A percentile compares a stretch with the other conserved stretches of the same genome.
phyloP scores from a whole-genome alignment of 2,888 invertebrate genomes.

The Pammene fasciana region DNA sequence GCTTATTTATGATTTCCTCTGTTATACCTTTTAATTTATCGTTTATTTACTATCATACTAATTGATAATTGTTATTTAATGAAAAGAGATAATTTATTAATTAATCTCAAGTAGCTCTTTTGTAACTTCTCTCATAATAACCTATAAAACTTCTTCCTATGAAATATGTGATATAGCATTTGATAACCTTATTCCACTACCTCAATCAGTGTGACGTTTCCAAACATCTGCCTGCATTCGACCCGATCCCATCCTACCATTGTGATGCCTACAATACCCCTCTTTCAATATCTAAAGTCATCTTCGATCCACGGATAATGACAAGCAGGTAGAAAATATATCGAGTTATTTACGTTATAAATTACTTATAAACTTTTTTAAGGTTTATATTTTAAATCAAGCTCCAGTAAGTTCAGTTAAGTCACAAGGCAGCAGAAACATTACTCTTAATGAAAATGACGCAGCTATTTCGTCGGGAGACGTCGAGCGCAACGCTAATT shows the following conservation, averaged over 20 bases:
- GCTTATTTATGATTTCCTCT: too few species aligned
- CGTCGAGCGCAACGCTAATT: conserved; percentile 40
- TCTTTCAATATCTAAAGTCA: conserved; percentile 48
- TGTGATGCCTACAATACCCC: conserved; percentile 48
- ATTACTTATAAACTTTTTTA: background rate
- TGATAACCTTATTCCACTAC: conserved; percentile 19
- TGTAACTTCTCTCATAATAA: too few species aligned
- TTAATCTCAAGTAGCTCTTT: too few species aligned
- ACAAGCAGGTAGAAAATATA: conserved; percentile 40
- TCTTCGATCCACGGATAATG: conserved; percentile 21
- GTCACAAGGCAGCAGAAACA: conserved; percentile 18
- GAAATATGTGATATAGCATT: too few species aligned
- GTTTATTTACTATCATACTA: too few species aligned
- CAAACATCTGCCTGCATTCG: conserved; percentile 52
- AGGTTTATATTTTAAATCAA: background rate
- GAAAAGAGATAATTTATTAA: too few species aligned
- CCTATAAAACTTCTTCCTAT: too few species aligned
- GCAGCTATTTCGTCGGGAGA: conserved; percentile 26
- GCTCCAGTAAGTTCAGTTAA: conserved; percentile 9
- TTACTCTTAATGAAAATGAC: conserved; percentile 37
- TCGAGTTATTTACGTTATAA: background rate
- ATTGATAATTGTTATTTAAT: too few species aligned
- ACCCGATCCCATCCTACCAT: conserved; percentile 52
- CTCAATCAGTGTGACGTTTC: conserved; percentile 43
- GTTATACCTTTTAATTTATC: too few species aligned